phyloP scores from a whole-genome alignment of 1,140 invertebrate genomes.

The Orchesella cincta region DNA sequence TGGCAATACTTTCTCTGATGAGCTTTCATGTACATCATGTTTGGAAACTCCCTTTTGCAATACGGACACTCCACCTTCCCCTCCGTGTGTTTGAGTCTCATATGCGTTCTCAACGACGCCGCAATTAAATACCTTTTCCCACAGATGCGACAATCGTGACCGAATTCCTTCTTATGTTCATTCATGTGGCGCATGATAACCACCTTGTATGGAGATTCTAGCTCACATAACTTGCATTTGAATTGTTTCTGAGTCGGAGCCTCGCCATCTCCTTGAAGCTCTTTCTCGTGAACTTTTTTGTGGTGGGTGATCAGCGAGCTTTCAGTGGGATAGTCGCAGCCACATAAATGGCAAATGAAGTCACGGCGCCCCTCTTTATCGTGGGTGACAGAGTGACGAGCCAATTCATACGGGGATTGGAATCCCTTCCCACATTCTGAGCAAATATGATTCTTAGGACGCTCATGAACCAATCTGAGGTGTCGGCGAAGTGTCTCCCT shows the following conservation, averaged over 20 bases:
- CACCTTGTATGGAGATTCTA: not conserved
- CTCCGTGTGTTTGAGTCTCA: not conserved
- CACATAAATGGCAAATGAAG: conserved; percentile 1
- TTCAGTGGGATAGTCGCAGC: not conserved
- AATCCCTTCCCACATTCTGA: not conserved
- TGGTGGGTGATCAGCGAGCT: not conserved
- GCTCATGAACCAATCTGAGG: not conserved
- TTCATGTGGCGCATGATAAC: not conserved
- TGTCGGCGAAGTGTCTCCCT: not conserved
- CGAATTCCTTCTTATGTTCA: not conserved
- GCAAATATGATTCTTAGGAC: not conserved
- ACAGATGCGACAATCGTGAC: not conserved
- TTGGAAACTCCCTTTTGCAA: not conserved
- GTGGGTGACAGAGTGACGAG: not conserved
- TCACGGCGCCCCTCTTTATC: not conserved
- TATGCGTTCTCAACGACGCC: not conserved
- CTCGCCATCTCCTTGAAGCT: not conserved
- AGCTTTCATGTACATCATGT: not conserved
- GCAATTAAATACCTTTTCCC: not conserved
- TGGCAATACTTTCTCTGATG: not conserved
- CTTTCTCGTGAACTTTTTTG: not conserved
- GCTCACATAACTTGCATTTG: not conserved
- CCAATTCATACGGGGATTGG: not conserved
- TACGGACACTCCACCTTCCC: not conserved
- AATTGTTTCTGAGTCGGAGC: not conserved